Percentiles rank a stretch among this genome's conserved stretches.
Evolutionary conservation across 2,113 vertebrate species (phyloP).

Genomic region (Fulmarus glacialis): DNA sequence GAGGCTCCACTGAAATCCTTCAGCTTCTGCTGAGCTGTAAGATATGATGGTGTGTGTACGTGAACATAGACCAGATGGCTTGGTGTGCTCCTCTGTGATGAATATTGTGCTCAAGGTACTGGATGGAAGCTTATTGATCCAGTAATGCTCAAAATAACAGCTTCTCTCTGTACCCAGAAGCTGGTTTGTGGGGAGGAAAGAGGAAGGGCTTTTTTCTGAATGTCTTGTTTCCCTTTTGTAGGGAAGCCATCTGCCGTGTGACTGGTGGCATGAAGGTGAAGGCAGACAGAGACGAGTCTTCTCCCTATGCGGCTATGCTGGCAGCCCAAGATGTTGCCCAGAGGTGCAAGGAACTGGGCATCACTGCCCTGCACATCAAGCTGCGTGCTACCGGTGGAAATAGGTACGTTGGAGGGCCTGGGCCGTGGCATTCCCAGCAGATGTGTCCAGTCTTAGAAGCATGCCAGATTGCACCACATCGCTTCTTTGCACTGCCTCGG

Average conservation of each 20-base stretch:
- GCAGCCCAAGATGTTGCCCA: slow-evolving; percentile 96
- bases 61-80: background rate
- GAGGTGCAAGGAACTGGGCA: slow-evolving; percentile 97
- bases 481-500: background rate
- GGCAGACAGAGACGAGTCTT: slow-evolving; percentile 95
- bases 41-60: fast-evolving
- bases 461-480: fast-evolving
- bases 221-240: slow-evolving; percentile 1
- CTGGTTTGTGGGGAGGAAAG: background rate
- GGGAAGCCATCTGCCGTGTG: slow-evolving; percentile 97
- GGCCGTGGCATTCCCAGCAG: background rate
- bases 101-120: background rate
- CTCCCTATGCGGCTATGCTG: slow-evolving; percentile 96
- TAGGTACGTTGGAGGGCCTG: slow-evolving; percentile 66
- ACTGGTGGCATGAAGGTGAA: slow-evolving; percentile 99
- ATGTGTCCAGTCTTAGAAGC: background rate
- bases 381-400: slow-evolving; percentile 96
- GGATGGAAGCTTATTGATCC: background rate
- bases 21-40: background rate
- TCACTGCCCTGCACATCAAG: slow-evolving; percentile 96
- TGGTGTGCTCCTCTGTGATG: background rate
- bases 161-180: background rate
- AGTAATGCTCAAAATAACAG: fast-evolving
- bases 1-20: background rate
- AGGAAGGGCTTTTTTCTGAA: background rate